Percentiles rank a stretch among this genome's conserved stretches.
Conservation (phyloP, 2,113 vertebrate genomes). For the Pollachius pollachius region DNA sequence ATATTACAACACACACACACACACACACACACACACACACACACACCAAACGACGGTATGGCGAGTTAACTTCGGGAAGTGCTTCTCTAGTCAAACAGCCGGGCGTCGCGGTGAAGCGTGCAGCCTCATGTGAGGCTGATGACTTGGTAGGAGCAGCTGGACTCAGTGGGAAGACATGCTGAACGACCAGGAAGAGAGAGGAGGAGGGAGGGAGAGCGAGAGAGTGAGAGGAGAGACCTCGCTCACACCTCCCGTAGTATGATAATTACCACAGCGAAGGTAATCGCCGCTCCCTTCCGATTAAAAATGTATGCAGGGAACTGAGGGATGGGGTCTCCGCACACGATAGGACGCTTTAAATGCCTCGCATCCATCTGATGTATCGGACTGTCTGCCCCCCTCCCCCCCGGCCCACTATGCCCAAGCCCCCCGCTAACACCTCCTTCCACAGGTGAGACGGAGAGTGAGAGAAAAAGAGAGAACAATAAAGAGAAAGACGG, state of each 20-base stretch:
- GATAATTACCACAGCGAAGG: constrained; percentile 47
- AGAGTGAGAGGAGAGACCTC: not conserved
- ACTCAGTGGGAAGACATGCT: constrained; percentile 11
- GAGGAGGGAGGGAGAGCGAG: not conserved
- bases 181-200: constrained; percentile 1
- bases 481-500: too few species aligned
- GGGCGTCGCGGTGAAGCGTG: not conserved
- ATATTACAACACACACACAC: not conserved
- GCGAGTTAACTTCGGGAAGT: constrained; percentile 23
- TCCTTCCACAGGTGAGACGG: too few species aligned
- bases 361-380: constrained; percentile 62
- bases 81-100: constrained; percentile 22
- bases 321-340: constrained; percentile 22
- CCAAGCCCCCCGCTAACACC: not conserved
- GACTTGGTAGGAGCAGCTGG: not conserved
- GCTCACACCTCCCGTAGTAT: constrained; percentile 38
- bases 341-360: constrained; percentile 52
- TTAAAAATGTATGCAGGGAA: constrained; percentile 63
- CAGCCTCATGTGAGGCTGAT: constrained; percentile 13
- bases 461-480: too few species aligned
- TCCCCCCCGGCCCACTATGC: too few species aligned
- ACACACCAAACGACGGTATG: constrained; percentile 13
- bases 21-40: constrained; percentile 1
- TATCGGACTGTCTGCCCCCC: constrained; percentile 35
- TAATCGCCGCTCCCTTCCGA: constrained; percentile 54